Conservation (phyloP, 2,888 invertebrate species). For the Chorisops tibialis region DNA sequence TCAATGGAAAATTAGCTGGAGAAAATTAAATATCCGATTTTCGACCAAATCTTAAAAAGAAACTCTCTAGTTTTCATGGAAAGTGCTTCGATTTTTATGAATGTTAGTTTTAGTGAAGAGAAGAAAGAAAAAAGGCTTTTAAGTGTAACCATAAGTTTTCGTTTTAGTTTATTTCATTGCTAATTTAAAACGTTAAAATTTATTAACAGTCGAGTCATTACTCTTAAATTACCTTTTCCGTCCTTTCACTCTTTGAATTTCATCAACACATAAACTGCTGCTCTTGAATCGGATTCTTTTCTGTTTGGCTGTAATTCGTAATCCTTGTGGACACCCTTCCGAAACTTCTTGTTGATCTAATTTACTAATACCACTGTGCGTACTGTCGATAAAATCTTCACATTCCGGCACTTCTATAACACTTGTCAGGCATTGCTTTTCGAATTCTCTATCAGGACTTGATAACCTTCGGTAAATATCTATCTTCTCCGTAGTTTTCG, state of each 20-base stretch:
- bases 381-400: neutral
- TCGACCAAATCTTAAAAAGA: no score
- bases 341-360: neutral
- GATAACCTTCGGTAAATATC: slow-evolving; percentile 11
- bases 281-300: slow-evolving; percentile 26
- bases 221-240: slow-evolving; percentile 21
- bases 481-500: neutral
- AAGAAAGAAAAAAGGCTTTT: no score
- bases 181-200: no score
- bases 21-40: no score
- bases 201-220: no score
- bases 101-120: no score
- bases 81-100: no score
- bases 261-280: slow-evolving; percentile 29
- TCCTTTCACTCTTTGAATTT: slow-evolving; percentile 12
- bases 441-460: slow-evolving; percentile 12
- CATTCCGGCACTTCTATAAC: slow-evolving; percentile 21
- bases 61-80: no score
- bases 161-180: no score
- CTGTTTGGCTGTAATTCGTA: slow-evolving; percentile 4
- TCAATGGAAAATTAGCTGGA: no score
- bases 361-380: neutral
- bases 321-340: neutral
- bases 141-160: no score
- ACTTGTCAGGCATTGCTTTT: slow-evolving; percentile 10